These are phyloP conservation scores for Philereme vetulata DNA, from an alignment of 2,888 invertebrate species.

Conservation along the genomic window DNA sequence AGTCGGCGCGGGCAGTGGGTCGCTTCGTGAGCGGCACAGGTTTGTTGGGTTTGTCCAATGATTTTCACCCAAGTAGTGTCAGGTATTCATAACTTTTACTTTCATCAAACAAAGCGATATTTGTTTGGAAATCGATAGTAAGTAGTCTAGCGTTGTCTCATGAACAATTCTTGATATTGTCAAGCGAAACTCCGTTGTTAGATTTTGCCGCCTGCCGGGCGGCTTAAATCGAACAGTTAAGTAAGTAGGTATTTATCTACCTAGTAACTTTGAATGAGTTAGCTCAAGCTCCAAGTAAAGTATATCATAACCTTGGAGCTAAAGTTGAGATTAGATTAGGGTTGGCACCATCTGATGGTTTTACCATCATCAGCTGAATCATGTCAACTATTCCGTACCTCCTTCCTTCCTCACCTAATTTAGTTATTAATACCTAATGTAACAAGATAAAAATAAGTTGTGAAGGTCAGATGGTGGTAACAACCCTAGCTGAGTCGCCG, in stretches of 20 bases:
- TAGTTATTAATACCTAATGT: neutral
- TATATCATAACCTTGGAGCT: neutral
- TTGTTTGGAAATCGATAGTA: conserved; percentile 41
- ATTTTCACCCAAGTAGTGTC: conserved; percentile 66
- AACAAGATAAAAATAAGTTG: conserved; percentile 12
- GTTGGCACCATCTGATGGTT: neutral
- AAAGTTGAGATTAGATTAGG: neutral
- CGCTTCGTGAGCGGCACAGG: conserved; percentile 65
- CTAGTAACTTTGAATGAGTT: too few relatives aligned
- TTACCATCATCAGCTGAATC: too few relatives aligned
- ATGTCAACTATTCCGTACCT: too few relatives aligned
- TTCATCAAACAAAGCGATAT: conserved; percentile 61
- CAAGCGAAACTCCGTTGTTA: neutral
- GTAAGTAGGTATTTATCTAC: neutral
- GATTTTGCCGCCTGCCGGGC: neutral
- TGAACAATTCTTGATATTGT: neutral
- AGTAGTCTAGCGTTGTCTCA: conserved; percentile 20
- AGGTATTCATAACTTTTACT: conserved; percentile 72
- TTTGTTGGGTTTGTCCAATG: conserved; percentile 72
- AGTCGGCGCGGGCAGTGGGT: conserved; percentile 70
- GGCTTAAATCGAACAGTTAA: neutral
- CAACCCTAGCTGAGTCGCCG: conserved; percentile 35
- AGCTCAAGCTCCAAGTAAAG: neutral
- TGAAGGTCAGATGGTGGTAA: conserved; percentile 34
- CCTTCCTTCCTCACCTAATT: too few relatives aligned